Conservation (phyloP, 23 tunicate genomes). For the Aplidium turbinatum region DNA sequence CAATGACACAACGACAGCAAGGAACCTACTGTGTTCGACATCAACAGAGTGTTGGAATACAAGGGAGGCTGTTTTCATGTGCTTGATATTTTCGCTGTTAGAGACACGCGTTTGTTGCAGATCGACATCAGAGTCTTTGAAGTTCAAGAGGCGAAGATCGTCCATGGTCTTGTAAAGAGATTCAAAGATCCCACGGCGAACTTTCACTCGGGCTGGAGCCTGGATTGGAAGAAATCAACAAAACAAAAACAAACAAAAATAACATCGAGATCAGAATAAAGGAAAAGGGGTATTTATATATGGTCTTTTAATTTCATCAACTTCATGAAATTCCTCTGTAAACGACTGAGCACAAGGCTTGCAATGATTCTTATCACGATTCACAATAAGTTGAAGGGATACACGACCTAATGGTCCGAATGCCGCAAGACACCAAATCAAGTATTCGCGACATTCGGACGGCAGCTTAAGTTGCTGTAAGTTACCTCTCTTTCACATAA, state of each 20-base stretch:
- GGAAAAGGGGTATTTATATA: too few relatives aligned
- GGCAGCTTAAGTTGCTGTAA: too few relatives aligned
- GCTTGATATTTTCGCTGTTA: slow-evolving; percentile 43
- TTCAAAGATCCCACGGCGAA: slow-evolving; percentile 40
- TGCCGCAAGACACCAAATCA: too few relatives aligned
- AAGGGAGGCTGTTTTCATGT: slow-evolving; percentile 46
- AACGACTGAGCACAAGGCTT: too few relatives aligned
- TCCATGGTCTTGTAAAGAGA: slow-evolving; percentile 51
- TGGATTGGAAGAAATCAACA: slow-evolving; percentile 4
- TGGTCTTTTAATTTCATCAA: too few relatives aligned
- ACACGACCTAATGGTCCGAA: too few relatives aligned
- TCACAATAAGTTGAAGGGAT: too few relatives aligned
- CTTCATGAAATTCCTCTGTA: too few relatives aligned
- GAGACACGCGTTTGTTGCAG: slow-evolving; percentile 38
- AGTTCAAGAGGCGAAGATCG: slow-evolving; percentile 34
- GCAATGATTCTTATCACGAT: too few relatives aligned
- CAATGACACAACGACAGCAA: background rate
- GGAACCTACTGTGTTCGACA: slow-evolving; percentile 43
- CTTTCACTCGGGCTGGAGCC: slow-evolving; percentile 60
- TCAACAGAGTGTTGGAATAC: slow-evolving; percentile 33
- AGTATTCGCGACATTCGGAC: too few relatives aligned
- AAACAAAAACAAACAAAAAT: too few relatives aligned
- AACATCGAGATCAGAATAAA: too few relatives aligned
- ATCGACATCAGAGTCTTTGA: slow-evolving; percentile 40
- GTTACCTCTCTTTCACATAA: slow-evolving; percentile 51